phyloP scores from a whole-genome alignment of 2,113 vertebrate genomes.

The Pterocles gutturalis region DNA sequence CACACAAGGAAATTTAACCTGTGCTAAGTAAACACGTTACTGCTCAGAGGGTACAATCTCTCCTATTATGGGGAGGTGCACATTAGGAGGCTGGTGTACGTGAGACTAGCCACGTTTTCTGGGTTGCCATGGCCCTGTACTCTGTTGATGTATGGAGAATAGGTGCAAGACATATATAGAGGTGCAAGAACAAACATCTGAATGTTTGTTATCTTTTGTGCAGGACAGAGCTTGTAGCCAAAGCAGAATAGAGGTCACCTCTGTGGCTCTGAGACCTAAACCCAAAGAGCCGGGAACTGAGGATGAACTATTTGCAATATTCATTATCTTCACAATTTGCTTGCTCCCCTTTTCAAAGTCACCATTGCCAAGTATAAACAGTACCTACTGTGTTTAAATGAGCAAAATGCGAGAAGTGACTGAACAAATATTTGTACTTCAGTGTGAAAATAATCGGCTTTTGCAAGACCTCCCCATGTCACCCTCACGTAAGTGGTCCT shows the following conservation, averaged over 20 bases:
- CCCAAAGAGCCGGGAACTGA: neutral
- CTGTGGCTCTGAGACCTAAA: neutral
- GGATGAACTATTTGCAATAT: neutral
- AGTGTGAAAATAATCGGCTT: neutral
- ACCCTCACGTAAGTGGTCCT: neutral
- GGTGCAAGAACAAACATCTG: conserved; percentile 18
- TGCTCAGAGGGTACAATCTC: conserved; percentile 3
- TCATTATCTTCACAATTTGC: neutral
- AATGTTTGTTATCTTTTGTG: conserved; percentile 42
- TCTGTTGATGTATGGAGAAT: conserved; percentile 33
- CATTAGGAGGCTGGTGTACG: neutral
- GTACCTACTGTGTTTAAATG: neutral
- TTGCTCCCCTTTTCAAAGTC: neutral
- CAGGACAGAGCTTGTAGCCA: neutral
- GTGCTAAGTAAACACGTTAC: conserved; percentile 22
- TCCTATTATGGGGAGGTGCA: conserved; percentile 5
- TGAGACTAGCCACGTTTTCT: conserved; percentile 29
- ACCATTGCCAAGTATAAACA: neutral
- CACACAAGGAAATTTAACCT: conserved; percentile 52
- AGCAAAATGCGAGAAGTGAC: neutral
- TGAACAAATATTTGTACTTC: neutral
- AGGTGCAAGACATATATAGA: conserved; percentile 13
- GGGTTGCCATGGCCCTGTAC: neutral
- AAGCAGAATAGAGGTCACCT: neutral
- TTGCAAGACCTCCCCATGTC: neutral